These are phyloP conservation scores for Eucidaris tribuloides DNA, from an alignment of 35 echinoderm and acorn worm genomes.

Conservation along the genomic window DNA sequence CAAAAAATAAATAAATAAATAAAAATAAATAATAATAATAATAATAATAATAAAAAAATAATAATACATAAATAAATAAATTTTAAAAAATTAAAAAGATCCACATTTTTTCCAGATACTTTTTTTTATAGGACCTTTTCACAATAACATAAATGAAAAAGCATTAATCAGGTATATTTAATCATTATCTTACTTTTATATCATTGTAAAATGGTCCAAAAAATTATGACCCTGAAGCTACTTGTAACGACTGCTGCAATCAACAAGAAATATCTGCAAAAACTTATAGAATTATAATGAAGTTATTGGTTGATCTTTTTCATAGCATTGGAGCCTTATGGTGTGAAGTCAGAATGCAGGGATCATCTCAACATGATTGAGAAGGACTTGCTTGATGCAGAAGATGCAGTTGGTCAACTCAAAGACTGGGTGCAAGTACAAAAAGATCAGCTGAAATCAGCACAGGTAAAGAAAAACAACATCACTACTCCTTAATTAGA, in stretches of 20 bases:
- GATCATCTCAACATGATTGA: slow-evolving; percentile 2
- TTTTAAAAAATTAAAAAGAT: too few relatives aligned
- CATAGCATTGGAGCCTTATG: slow-evolving; percentile 3
- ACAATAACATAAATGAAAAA: too few relatives aligned
- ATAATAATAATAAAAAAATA: too few relatives aligned
- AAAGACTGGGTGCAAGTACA: slow-evolving; percentile 7
- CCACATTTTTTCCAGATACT: too few relatives aligned
- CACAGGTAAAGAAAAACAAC: too few relatives aligned
- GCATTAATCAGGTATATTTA: neutral
- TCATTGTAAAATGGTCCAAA: neutral
- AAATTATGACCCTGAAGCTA: neutral
- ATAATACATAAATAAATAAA: too few relatives aligned
- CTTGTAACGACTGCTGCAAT: neutral
- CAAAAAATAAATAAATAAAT: too few relatives aligned
- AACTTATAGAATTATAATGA: too few relatives aligned
- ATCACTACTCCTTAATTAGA: too few relatives aligned
- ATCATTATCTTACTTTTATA: neutral
- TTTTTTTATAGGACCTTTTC: too few relatives aligned
- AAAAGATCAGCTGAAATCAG: neutral
- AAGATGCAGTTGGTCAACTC: neutral
- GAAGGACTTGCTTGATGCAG: neutral
- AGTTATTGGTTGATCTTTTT: neutral
- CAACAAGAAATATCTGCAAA: neutral
- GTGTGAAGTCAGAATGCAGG: slow-evolving; percentile 9
- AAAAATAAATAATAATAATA: too few relatives aligned